phyloP scores from a whole-genome alignment of 2,113 vertebrate genomes.

The Ophiodon elongatus region DNA sequence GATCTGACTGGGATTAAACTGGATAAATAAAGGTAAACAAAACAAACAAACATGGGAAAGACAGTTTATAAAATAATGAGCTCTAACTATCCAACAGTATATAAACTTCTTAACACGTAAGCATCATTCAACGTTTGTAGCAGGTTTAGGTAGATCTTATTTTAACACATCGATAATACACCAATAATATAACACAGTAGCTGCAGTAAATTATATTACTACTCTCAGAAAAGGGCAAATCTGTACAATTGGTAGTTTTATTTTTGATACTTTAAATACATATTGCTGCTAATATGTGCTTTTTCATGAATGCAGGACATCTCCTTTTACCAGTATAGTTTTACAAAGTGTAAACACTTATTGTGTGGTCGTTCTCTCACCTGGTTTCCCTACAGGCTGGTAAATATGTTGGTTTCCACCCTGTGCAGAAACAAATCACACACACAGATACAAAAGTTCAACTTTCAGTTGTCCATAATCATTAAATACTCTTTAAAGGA shows the following conservation, averaged over 20 bases:
- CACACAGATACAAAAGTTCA: background rate
- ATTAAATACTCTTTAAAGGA: background rate
- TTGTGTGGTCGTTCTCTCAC: slow-evolving; percentile 39
- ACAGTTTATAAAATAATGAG: background rate
- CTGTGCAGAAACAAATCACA: slow-evolving; percentile 60
- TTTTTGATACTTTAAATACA: background rate
- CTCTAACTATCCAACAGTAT: background rate
- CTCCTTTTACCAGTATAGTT: background rate
- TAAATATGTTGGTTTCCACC: slow-evolving; percentile 80
- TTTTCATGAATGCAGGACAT: background rate
- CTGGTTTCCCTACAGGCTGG: slow-evolving; percentile 79
- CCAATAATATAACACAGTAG: background rate
- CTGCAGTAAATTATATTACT: background rate
- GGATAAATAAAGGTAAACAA: no score
- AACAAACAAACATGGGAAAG: no score
- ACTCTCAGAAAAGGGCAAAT: background rate
- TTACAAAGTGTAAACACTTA: background rate
- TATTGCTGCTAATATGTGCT: background rate
- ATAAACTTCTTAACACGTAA: background rate
- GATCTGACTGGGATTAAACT: no score
- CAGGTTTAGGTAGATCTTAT: background rate
- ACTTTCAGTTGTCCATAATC: background rate
- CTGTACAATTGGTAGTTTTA: background rate
- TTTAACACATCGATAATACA: background rate
- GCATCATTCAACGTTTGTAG: background rate